phyloP scores from a whole-genome alignment of 37 sponge, comb jelly and placozoan species.

The Halichondria panicea region DNA sequence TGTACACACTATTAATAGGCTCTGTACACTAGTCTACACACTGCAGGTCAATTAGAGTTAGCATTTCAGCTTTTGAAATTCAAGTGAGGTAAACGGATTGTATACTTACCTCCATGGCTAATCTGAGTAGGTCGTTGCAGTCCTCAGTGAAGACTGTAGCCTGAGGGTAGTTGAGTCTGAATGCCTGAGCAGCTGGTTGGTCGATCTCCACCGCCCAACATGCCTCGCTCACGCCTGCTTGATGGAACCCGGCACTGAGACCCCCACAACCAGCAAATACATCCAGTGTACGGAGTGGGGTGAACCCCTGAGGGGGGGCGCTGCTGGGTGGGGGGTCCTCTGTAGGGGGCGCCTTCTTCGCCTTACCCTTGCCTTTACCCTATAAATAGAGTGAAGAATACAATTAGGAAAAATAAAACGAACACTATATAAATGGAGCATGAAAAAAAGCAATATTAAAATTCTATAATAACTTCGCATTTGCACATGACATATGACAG shows the following conservation, averaged over 20 bases:
- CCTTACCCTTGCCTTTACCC: constrained; percentile 69
- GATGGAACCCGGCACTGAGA: constrained; percentile 86
- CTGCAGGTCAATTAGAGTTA: neutral
- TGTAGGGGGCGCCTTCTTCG: constrained; percentile 24
- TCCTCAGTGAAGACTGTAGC: constrained; percentile 91
- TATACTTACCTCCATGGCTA: constrained; percentile 79
- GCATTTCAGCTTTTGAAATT: neutral
- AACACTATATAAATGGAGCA: too few species aligned
- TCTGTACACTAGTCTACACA: neutral
- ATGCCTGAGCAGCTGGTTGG: constrained; percentile 85
- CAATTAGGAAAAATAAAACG: too few species aligned
- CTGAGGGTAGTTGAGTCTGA: constrained; percentile 71
- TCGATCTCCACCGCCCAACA: constrained; percentile 89
- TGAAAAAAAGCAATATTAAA: too few species aligned
- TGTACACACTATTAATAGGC: too few species aligned
- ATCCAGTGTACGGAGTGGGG: constrained; percentile 74
- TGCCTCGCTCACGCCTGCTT: constrained; percentile 74
- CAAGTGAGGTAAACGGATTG: neutral
- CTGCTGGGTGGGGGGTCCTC: neutral
- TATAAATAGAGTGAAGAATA: neutral
- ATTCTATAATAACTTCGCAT: too few species aligned
- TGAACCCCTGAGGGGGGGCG: constrained; percentile 19
- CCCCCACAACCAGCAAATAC: constrained; percentile 97
- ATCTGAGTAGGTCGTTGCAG: constrained; percentile 77
- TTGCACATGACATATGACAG: neutral